These are phyloP conservation scores for Oplegnathus fasciatus DNA, from an alignment of 2,113 vertebrate species.

Conservation along the genomic window DNA sequence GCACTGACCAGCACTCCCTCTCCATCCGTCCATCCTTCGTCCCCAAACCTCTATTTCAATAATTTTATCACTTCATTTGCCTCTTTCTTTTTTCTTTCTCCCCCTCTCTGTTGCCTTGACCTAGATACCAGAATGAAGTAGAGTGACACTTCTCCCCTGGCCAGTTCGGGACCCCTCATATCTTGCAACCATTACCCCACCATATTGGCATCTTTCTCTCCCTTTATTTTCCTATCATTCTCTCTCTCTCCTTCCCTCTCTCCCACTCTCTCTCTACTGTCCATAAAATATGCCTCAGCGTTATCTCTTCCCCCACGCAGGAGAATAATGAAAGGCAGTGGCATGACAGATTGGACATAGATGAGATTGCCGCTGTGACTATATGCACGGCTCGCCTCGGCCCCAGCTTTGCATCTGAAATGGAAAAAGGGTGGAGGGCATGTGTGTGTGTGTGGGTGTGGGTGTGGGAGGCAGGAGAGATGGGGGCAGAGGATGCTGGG, in stretches of 20 bases:
- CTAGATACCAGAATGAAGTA: constrained; percentile 85
- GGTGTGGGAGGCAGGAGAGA: constrained; percentile 11
- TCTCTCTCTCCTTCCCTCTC: constrained; percentile 31
- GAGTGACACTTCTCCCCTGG: constrained; percentile 85
- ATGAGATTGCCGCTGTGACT: constrained; percentile 87
- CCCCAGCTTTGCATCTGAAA: constrained; percentile 87
- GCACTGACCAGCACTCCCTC: constrained; percentile 67
- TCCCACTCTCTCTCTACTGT: constrained; percentile 78
- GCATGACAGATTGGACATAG: constrained; percentile 90
- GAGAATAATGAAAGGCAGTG: constrained; percentile 88
- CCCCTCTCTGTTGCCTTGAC: constrained; percentile 83
- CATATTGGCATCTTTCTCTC: constrained; percentile 69
- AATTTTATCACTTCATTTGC: constrained; percentile 83
- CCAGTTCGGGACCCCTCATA: constrained; percentile 77
- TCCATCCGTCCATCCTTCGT: constrained; percentile 51
- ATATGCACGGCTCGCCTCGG: constrained; percentile 85
- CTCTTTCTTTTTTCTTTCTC: constrained; percentile 64
- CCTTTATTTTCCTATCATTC: constrained; percentile 57
- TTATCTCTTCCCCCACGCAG: constrained; percentile 84
- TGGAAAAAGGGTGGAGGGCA: constrained; percentile 75
- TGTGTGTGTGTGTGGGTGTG: constrained; percentile 47
- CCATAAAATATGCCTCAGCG: constrained; percentile 88
- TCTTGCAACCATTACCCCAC: constrained; percentile 60
- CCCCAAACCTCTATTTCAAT: constrained; percentile 76
- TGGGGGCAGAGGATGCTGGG: constrained; percentile 33